Conservation (phyloP, 2,113 vertebrate species). For the Caretta caretta region DNA sequence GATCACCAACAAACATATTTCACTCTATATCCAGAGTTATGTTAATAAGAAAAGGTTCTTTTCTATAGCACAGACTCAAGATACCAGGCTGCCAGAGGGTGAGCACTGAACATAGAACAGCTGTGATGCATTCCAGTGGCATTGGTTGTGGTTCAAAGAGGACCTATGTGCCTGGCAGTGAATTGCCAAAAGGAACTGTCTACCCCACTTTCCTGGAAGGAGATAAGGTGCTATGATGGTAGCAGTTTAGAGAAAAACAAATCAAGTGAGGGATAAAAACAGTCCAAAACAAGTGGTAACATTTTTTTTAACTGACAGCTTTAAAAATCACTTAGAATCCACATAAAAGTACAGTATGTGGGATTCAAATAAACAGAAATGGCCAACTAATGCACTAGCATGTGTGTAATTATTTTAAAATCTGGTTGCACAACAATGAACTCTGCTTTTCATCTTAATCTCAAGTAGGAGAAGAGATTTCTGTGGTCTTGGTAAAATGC, state of each 20-base stretch:
- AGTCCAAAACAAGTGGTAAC: constrained; percentile 44
- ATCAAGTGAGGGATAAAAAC: neutral
- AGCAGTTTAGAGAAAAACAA: constrained; percentile 28
- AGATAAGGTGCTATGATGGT: constrained; percentile 22
- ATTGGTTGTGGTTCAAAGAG: constrained; percentile 13
- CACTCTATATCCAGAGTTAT: neutral
- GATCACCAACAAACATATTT: neutral
- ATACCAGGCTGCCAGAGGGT: neutral
- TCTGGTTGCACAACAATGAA: constrained; percentile 75
- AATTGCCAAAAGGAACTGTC: constrained; percentile 40
- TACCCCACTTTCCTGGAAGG: constrained; percentile 48
- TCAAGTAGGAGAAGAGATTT: constrained; percentile 53
- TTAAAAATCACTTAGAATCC: constrained; percentile 72
- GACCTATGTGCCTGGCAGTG: constrained; percentile 24
- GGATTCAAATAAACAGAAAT: constrained; percentile 75
- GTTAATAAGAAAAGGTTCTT: neutral
- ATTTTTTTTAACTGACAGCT: constrained; percentile 52
- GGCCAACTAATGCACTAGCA: constrained; percentile 54
- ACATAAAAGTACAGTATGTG: constrained; percentile 67
- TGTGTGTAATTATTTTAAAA: constrained; percentile 77
- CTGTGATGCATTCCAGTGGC: constrained; percentile 23
- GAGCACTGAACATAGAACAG: neutral
- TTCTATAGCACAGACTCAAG: neutral
- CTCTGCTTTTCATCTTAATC: constrained; percentile 71
- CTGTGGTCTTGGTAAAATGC: constrained; percentile 72